Evolutionary conservation across 64 coral and sea anemone species (phyloP).

Genomic region (Montipora cactus): DNA sequence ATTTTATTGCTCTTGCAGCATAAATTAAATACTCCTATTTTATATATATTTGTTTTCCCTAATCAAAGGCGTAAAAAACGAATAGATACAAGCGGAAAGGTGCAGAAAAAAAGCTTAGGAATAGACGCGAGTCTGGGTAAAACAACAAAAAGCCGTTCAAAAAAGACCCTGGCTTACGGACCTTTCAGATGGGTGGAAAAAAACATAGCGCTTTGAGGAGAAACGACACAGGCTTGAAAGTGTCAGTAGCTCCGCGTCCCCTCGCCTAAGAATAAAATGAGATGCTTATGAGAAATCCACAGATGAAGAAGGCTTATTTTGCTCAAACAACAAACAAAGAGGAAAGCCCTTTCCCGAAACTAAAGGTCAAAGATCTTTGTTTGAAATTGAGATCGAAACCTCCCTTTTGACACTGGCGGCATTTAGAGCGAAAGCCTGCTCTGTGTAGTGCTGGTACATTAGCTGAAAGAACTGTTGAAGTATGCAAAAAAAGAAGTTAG

Average conservation of each 20-base stretch:
- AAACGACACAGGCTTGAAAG: no score
- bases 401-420: no score
- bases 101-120: slow-evolving; percentile 33
- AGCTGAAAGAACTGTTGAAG: no score
- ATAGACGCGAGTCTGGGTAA: slow-evolving; percentile 22
- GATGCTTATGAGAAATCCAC: background rate
- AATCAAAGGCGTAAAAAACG: slow-evolving; percentile 56
- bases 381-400: no score
- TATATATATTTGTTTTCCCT: slow-evolving; percentile 56
- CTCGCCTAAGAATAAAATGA: background rate
- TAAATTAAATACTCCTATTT: slow-evolving; percentile 64
- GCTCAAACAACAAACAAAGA: background rate
- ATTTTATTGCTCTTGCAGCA: slow-evolving; percentile 46
- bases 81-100: slow-evolving; percentile 34
- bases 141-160: background rate
- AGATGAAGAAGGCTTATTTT: background rate
- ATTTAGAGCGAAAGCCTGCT: no score
- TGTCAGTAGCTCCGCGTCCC: background rate
- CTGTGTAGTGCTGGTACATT: no score
- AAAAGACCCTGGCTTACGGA: slow-evolving; percentile 10
- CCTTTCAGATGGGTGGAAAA: background rate
- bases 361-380: no score
- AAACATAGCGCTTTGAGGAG: background rate
- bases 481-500: no score
- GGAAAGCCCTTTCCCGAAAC: background rate